Conservation (phyloP, 2,113 vertebrate genomes). For the Malurus elegans region DNA sequence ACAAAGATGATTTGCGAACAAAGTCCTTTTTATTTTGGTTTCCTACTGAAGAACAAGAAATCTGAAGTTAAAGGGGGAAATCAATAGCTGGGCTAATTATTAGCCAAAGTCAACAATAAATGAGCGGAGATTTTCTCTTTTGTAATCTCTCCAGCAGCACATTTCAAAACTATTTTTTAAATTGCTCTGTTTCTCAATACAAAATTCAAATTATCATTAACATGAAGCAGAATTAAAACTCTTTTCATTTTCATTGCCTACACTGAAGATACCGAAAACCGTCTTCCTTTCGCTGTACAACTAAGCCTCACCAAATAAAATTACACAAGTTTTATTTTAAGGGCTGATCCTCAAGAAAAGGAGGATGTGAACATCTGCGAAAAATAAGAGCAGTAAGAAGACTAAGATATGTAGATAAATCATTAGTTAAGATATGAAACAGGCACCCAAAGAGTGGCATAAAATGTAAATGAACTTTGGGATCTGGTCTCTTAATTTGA, state of each 20-base stretch:
- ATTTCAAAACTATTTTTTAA: background rate
- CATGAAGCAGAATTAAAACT: background rate
- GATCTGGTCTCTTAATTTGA: slow-evolving; percentile 76
- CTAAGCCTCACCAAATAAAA: background rate
- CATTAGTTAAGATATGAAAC: slow-evolving; percentile 68
- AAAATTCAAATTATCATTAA: background rate
- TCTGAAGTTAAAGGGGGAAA: background rate
- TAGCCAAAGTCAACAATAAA: background rate
- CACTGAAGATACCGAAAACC: background rate
- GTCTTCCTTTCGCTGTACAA: background rate
- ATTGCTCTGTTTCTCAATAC: background rate
- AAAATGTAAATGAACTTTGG: slow-evolving; percentile 76
- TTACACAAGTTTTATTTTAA: slow-evolving; percentile 43
- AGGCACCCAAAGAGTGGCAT: slow-evolving; percentile 61
- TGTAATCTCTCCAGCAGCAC: background rate
- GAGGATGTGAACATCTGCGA: slow-evolving; percentile 44
- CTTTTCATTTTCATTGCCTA: background rate
- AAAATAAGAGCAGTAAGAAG: slow-evolving; percentile 33
- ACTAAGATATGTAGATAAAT: slow-evolving; percentile 54
- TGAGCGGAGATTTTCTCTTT: background rate
- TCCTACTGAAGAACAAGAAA: background rate
- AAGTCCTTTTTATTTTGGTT: background rate
- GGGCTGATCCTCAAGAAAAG: background rate
- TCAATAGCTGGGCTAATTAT: background rate
- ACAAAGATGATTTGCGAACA: background rate